Base-by-base conservation (phyloP, 2,797 vertebrate species). In the Ataeniobius toweri region DNA sequence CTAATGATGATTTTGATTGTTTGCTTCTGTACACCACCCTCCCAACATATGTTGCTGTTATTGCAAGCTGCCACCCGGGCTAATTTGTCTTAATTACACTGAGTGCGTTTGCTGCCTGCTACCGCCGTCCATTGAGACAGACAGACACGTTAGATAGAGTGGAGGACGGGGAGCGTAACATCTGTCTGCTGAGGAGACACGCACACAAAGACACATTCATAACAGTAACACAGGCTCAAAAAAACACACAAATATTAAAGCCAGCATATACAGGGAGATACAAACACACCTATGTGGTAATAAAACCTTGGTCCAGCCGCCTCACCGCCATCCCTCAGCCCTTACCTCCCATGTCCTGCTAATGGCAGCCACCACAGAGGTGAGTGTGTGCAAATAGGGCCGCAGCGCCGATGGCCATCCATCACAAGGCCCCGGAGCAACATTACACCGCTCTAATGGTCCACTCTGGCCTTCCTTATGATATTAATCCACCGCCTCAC, bases 361-460 rank as follows among this genome's bases (percentile, higher is more conserved):
- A 97, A 97, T 98, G 97, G 97, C 94, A 94, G 95, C 96, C 95
- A 96, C 97, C 95, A 92, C 96, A 97, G 97, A 97, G 97, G 97
- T 97, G 96, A 97, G 96, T 96, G 95, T 97, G 96, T 95, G 96
- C 96, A 97, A 97, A 97, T 96, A 97, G 97, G 96, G 95, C 95
- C 93, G 94, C 89, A 91, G 94, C 95, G 95, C 96, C 95, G 94
- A 95, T 92, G 95, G 96, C 94, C 96, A 97, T 97, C 97, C 96
- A 97, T 98, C 97, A 97, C 94, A 88, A 94, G 95, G 96, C 97
- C 97, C 96, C 92, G 95, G 96, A 97, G 97, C 96, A 96, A 96
- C 96, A 98, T 97, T 97, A 97, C 95, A 96, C 96, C 95, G 93
- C 96, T 96, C 96, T 97, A 98, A 97, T 98, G 96, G 96, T 95